Evolutionary conservation across 2,797 vertebrate species (phyloP).

Genomic region (Helostoma temminkii): DNA sequence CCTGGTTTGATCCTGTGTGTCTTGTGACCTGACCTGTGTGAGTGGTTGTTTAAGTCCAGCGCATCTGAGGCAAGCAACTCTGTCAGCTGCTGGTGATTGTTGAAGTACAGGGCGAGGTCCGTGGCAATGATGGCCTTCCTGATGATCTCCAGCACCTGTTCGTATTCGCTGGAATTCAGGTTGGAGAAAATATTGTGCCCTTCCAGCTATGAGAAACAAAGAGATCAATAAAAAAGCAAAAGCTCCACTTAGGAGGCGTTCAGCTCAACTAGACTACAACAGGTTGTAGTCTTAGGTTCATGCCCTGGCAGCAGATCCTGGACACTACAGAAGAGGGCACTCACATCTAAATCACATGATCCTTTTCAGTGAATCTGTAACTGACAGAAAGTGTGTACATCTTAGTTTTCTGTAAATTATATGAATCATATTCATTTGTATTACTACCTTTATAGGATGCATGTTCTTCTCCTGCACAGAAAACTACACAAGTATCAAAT

Average conservation of each 20-base stretch:
- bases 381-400: no score
- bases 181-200: slow-evolving; percentile 99
- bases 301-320: slow-evolving; percentile 20
- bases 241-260: slow-evolving; percentile 86
- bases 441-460: no score
- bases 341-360: slow-evolving; percentile 6
- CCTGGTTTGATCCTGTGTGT: slow-evolving; percentile 10
- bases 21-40: slow-evolving; percentile 89
- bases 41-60: slow-evolving; percentile 93
- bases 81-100: slow-evolving; percentile 94
- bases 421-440: no score
- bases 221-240: slow-evolving; percentile 93
- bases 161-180: slow-evolving; percentile 96
- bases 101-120: slow-evolving; percentile 97
- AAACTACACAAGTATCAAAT: background rate
- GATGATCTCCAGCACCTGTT: slow-evolving; percentile 99
- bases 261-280: slow-evolving; percentile 76
- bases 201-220: slow-evolving; percentile 97
- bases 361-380: no score
- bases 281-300: slow-evolving; percentile 47
- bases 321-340: slow-evolving; percentile 18
- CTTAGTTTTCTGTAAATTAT: no score
- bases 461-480: background rate
- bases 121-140: slow-evolving; percentile 99
- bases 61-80: slow-evolving; percentile 87